Percentiles rank a stretch among this genome's conserved stretches.
phyloP scores from a whole-genome alignment of 2,797 vertebrate species.

The Urocyon cinereoargenteus region DNA sequence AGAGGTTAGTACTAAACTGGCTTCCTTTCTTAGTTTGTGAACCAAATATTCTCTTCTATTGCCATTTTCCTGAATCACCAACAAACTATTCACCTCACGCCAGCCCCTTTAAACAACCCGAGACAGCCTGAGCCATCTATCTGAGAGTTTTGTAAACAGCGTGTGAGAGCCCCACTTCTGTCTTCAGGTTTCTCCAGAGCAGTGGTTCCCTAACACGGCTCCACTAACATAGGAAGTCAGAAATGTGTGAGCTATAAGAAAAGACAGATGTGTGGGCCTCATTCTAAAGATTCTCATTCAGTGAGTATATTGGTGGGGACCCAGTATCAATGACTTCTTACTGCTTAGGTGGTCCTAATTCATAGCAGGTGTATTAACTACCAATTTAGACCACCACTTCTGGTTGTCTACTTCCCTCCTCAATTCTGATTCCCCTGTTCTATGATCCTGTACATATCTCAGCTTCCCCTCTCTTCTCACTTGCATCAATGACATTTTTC shows the following conservation, averaged over 20 bases:
- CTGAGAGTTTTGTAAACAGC: not conserved
- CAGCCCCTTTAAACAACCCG: not conserved
- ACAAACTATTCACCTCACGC: not conserved
- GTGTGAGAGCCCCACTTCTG: not conserved
- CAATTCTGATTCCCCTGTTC: not conserved
- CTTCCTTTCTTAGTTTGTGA: not conserved
- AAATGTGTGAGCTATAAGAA: not conserved
- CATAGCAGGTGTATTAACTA: not conserved
- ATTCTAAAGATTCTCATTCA: not conserved
- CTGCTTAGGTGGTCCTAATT: not conserved
- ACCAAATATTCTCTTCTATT: not conserved
- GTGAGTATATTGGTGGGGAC: not conserved
- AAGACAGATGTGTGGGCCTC: not conserved
- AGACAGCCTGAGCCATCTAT: not conserved
- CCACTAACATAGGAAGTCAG: not conserved
- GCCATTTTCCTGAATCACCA: not conserved
- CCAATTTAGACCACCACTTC: not conserved
- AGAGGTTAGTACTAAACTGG: not conserved
- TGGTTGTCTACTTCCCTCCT: not conserved
- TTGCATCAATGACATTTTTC: not conserved
- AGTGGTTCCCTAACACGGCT: not conserved
- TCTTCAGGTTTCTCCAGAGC: not conserved
- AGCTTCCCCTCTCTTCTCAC: not conserved
- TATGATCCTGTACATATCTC: not conserved
- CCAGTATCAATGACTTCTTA: not conserved